Evolutionary conservation across 2,888 invertebrate species (phyloP), one percentile per base, ranked within the genome.

Genomic region (Dicroscelio sp.): DNA sequence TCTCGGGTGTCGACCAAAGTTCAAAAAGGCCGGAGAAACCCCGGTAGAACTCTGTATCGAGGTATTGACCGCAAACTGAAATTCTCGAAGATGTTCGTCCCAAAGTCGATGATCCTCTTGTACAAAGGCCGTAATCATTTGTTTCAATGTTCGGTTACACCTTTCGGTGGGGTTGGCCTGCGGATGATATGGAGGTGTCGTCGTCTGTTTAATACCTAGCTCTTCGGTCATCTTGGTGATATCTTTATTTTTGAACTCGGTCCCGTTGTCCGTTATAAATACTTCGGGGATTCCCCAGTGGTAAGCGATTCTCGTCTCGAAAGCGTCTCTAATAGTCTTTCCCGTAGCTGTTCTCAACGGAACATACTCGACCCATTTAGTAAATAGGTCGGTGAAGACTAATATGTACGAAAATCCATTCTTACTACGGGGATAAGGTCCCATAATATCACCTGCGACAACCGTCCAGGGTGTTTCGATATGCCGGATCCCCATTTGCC

Each of bases 91-190:
- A n/a, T 90, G 83, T 10, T 43, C 33, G 48, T 92, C 90, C 89
- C 90, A 93, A 14, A 79, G 52, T 3, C 73, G 73, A 27, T 93
- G 90, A 55, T 92, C 79, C 0, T 69, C 65, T 0, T 79, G 55
- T 0, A 91, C 4, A 14, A 78, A 93, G 0, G 60, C 25, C 0
- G 67, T 43, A 0, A 94, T 87, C 92, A 94, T 94, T 2, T 90
- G 90, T n/a, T 92, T 92, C 10, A 94, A n/a, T 0, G 90, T 90
- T 0, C 94, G 60, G 38, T 94, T 94, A 17, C 92, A 87, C 1
- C 94, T 27, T 52, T 94, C 92, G 0, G 90, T 92, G 0, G 93
- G 93, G 60, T 95, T 94, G 0, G 91, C 92, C 58, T 94, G 94
- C 0, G 93, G 88, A 25, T 93, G 92, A 78, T 93, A 94, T 1